These are phyloP conservation scores for Tapirus indicus DNA, from an alignment of 2,797 vertebrate species.

Conservation along the genomic window DNA sequence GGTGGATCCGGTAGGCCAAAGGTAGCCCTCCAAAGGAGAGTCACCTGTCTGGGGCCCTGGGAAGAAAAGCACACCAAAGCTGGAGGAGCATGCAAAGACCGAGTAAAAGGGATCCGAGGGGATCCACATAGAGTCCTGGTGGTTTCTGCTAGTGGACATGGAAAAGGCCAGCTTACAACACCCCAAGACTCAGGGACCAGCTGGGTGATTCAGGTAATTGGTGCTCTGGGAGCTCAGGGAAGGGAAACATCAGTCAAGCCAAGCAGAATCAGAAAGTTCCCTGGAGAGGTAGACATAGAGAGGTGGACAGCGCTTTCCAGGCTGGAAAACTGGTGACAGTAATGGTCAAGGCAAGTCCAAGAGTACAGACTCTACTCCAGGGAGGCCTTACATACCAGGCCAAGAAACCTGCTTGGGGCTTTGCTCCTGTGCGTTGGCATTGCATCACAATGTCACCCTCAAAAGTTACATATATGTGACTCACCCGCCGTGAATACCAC, in stretches of 20 bases:
- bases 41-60: not conserved
- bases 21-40: not conserved
- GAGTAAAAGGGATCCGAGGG: not conserved
- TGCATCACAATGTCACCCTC: not conserved
- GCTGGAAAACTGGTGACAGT: not conserved
- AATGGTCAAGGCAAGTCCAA: not conserved
- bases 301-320: not conserved
- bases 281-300: not conserved
- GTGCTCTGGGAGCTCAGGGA: not conserved
- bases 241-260: not conserved
- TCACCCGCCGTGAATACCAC: not conserved
- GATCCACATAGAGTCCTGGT: not conserved
- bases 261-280: not conserved
- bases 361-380: not conserved
- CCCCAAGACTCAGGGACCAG: not conserved
- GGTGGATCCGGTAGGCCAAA: not conserved
- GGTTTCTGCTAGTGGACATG: not conserved
- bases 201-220: not conserved
- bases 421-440: not conserved
- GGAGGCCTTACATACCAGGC: not conserved
- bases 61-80: not conserved
- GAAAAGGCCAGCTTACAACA: not conserved
- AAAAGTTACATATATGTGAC: not conserved
- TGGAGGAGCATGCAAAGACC: not conserved
- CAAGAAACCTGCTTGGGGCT: not conserved